A percentile compares a stretch with the other conserved stretches of the same genome.
These are phyloP conservation scores for Leptopilina myrica DNA, from an alignment of 2,888 invertebrate genomes.

Conservation along the genomic window DNA sequence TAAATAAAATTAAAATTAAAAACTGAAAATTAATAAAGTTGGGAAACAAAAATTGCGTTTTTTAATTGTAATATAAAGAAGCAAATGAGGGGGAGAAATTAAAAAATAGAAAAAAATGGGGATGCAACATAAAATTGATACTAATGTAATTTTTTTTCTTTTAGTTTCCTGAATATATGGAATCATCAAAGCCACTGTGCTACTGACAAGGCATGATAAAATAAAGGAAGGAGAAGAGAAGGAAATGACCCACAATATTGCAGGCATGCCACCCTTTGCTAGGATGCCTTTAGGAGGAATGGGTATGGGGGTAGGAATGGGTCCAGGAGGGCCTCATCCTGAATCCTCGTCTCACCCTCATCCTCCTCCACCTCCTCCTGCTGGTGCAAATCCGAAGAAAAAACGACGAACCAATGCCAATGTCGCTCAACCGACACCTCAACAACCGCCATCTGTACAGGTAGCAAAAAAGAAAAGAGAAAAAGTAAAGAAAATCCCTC, in stretches of 20 bases:
- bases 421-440: constrained; percentile 84
- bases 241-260: constrained; percentile 88
- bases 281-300: constrained; percentile 86
- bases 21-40: too few species aligned
- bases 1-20: too few species aligned
- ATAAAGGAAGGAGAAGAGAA: constrained; percentile 66
- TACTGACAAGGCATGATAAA: constrained; percentile 73
- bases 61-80: too few species aligned
- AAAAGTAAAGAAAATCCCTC: too few species aligned
- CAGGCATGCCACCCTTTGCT: constrained; percentile 87
- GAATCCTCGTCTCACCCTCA: constrained; percentile 84
- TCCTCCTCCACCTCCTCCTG: constrained; percentile 84
- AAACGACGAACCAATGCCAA: constrained; percentile 88
- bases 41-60: too few species aligned
- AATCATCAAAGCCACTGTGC: constrained; percentile 63
- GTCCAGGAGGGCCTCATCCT: constrained; percentile 82
- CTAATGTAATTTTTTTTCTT: background rate
- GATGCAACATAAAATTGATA: too few species aligned
- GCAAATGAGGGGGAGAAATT: too few species aligned
- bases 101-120: too few species aligned
- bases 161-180: constrained; percentile 5
- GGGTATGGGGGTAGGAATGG: constrained; percentile 78
- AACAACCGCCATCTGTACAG: constrained; percentile 83
- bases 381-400: constrained; percentile 92
- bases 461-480: constrained; percentile 53